Evolutionary conservation across 2,113 vertebrate species (phyloP), one percentile per base, ranked within the genome.

Genomic region (Lepus americanus): DNA sequence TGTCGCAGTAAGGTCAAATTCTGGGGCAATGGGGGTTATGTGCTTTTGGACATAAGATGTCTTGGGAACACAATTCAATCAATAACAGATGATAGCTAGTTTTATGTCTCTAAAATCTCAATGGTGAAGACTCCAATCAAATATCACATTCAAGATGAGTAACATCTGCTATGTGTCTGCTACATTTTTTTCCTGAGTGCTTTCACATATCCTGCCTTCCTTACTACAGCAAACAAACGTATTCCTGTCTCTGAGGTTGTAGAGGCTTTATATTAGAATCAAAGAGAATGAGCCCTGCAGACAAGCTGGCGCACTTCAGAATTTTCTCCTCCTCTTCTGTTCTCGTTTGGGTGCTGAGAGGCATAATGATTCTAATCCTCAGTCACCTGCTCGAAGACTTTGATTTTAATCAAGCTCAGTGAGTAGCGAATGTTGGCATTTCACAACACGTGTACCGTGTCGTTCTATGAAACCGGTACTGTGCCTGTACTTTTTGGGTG

Each of bases 351-450:
- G 4, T 74, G 27, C 70, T 1, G 3, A 70, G 51, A 90, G 78
- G 13, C 33, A 12, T 61, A 76, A 19, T 79, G n/a, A 53, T 76
- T 84, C n/a, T 72, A 64, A 76, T 70, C 44, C 29, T 9, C 9
- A 73, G 69, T 72, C 29, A 61, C 76, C 44, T 76, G 14, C 64
- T 2, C 33, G 82, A 77, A 81, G 49, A 83, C 27, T 89, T 89
- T 36, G 53, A 64, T 90, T 94, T 94, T 23, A 91, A 29, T 91
- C 51, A 70, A 53, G 64, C 74, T 74, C 33, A 12, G 12, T 90
- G 87, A 69, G 13, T 63, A 49, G 33, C 59, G 86, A 9, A 64
- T 93, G 69, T 55, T 73, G 83, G 14, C 49, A 89, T 91, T 89
- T 55, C 4, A 51, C 80, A 55, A 12, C 27, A 74, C 0, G 6